Evolutionary conservation across 2,797 vertebrate species (phyloP).

Genomic region (Falco berigora): DNA sequence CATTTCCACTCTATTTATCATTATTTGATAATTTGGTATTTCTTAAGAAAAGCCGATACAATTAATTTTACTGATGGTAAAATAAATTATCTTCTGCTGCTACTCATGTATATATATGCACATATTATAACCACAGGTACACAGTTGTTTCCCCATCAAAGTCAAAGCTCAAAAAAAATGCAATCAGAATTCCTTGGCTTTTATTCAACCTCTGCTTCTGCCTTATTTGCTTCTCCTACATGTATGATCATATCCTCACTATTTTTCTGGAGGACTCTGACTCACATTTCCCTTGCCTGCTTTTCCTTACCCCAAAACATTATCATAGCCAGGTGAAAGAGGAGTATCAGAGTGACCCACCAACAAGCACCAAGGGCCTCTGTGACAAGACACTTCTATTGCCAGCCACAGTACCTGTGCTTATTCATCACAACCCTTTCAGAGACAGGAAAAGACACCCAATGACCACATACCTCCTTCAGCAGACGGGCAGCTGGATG

Average conservation of each 20-base stretch:
- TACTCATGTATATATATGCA: not conserved
- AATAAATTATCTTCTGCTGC: not conserved
- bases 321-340: accelerated
- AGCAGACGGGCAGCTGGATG: not conserved
- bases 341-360: not conserved
- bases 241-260: not conserved
- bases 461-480: not conserved
- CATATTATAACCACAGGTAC: not conserved
- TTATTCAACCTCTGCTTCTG: not conserved
- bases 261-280: not conserved
- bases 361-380: not conserved
- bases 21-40: not conserved
- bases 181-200: not conserved
- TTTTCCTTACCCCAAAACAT: not conserved
- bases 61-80: not conserved
- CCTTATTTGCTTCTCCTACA: not conserved
- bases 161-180: not conserved
- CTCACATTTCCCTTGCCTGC: not conserved
- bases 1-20: not conserved
- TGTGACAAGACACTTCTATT: not conserved
- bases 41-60: not conserved
- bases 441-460: not conserved
- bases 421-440: accelerated
- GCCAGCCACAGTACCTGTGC: too few species aligned
- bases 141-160: not conserved